Evolutionary conservation across 2,113 vertebrate genomes (phyloP), one percentile per base, ranked within the genome.

Genomic region (Proterorhinus semilunaris): DNA sequence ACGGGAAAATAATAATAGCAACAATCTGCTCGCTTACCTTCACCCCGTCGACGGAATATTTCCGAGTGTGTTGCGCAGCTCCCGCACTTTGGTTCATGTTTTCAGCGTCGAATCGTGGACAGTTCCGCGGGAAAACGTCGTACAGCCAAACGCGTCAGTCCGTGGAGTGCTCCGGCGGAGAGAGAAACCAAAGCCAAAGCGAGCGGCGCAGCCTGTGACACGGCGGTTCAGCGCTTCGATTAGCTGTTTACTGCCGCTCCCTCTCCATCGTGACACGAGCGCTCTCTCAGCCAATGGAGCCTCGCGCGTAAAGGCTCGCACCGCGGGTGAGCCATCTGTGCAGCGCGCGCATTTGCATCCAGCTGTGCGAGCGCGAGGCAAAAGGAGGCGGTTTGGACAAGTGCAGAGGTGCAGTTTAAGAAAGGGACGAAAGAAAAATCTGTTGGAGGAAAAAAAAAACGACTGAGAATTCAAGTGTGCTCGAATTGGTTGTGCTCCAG

Each of bases 31-130:
- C 45, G 46, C 69, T 74, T 83, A 90, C 88, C 88, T 86, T 86
- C 0, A 0, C 79, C 0, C 0, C 79, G 0, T 88, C 86, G 1
- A 52, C 2, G 0, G 89, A 90, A 75, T 78, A 85, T 8, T 87
- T 75, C 44, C 84, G 78, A 3, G 47, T 72, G 53, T 77, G 84
- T 73, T 87, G 87, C 62, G 71, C 86, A 0, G 79, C 89, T 66
- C 86, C 86, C 1, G 89, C 87, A 73, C 83, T 89, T n/a, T 90
- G 89, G 70, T 89, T 90, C 89, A 90, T 90, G 81, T n/a, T 86
- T 57, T 78, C 82, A 76, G 66, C 69, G 68, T 83, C 43, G 17
- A 44, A 36, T 61, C 58, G 13, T 8, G 84, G 74, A 78, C 46
- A 83, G 82, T 68, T 83, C 82, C 76, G 10, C 13, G 6, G 0